Evolutionary conservation across 1,140 invertebrate species (phyloP), one percentile per base, ranked within the genome.

Genomic region (Doryteuthis pealeii): DNA sequence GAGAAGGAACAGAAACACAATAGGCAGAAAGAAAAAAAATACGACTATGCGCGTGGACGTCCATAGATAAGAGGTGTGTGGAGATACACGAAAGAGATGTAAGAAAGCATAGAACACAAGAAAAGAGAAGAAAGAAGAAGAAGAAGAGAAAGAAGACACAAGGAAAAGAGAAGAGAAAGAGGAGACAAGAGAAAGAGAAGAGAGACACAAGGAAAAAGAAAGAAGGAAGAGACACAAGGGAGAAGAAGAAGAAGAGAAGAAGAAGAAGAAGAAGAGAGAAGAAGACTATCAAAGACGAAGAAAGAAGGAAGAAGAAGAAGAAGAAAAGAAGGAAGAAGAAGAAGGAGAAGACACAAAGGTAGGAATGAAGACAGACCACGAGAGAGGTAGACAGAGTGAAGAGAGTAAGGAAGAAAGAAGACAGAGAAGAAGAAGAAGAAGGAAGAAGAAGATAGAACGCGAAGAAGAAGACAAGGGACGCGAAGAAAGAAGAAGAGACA

Each of bases 21-120:
- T 81, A 81, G 54, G 74, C 86, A 70, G 80, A 83, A 43, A 85
- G 86, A 66, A 85, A 85, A 81, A 79, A 84, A 32, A 74, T n/a
- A n/a, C n/a, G n/a, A n/a, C n/a, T n/a, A n/a, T n/a, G n/a, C n/a
- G n/a, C n/a, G n/a, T n/a, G n/a, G n/a, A n/a, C n/a, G n/a, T n/a
- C n/a, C n/a, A n/a, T n/a, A n/a, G n/a, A n/a, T n/a, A n/a, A n/a
- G n/a, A n/a, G n/a, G n/a, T n/a, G n/a, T n/a, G n/a, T n/a, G n/a
- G n/a, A n/a, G n/a, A n/a, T n/a, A 75, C 4, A 73, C 75, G 68
- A 78, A 86, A 67, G 84, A 85, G 72, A 78, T 79, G n/a, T n/a
- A n/a, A n/a, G n/a, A n/a, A n/a, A n/a, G n/a, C n/a, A n/a, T n/a
- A n/a, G n/a, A n/a, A n/a, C n/a, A n/a, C n/a, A n/a, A n/a, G n/a